Evolutionary conservation across 2,888 invertebrate genomes (phyloP), one percentile per base, ranked within the genome.

Genomic region (Pristionchus entomophagus): DNA sequence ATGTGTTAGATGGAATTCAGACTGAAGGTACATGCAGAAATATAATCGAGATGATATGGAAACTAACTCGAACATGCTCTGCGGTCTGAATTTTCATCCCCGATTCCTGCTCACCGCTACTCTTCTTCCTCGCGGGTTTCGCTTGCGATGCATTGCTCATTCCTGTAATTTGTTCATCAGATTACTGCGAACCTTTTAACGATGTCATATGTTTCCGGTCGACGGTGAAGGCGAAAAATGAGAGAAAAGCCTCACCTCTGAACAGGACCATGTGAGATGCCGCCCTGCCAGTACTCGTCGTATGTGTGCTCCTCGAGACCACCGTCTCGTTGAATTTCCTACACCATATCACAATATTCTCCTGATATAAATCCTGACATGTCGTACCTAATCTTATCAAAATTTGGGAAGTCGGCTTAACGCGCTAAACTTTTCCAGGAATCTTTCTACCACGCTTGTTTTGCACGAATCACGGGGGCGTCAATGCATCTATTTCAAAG

Each of bases 51-150:
- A 45, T 14, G 45, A 45, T 45, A 41, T 22, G 26, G 19, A 22
- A 0, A 38, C 35, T 22, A 12, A 86, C 86, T 38, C 41, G 10
- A 0, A 88, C 49, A 32, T 87, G 82, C 35, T 87, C 81, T 35
- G 85, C 87, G 12, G 88, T 89, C 41, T 88, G 88, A 19, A 88
- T 88, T 45, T 89, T 89, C 56, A 85, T 29, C 17, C 82, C 82
- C 6, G 45, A 73, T 45, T 73, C 73, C 1, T 73, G 73, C 8
- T 73, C 41, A 8, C 14, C 32, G 38, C 32, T 59, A 41, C 59
- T 38, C 17, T n/a, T 19, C 35, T 53, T 59, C 12, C 41, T 45
- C 17, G 29, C 12, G 22, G 59, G 2, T 38, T 51, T 59, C 56
- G 56, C n/a, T 14, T n/a, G n/a, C n/a, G 73, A 73, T 1, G 38